A percentile compares a stretch with the other conserved stretches of the same genome.
phyloP scores from a whole-genome alignment of 1,140 invertebrate genomes.

The Trachelipus rathkii region DNA sequence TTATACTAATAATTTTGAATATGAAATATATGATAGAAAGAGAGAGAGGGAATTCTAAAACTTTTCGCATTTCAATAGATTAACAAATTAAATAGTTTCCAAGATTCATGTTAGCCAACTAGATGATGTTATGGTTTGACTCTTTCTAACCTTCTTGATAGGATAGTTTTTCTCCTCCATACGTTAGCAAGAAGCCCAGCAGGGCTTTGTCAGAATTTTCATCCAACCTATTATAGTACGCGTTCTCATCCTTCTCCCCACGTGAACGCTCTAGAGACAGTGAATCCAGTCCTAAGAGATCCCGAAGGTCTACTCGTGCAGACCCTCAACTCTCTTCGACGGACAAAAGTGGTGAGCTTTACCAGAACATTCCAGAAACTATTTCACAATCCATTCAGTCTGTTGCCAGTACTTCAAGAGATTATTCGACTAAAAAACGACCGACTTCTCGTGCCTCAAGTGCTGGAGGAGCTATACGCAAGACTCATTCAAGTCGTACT shows the following conservation, averaged over 20 bases:
- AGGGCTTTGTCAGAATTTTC: slow-evolving; percentile 8
- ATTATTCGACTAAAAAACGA: not conserved
- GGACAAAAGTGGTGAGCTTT: slow-evolving; percentile 6
- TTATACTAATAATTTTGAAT: not conserved
- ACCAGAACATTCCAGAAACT: slow-evolving; percentile 10
- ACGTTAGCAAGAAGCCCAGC: not conserved
- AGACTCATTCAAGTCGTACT: not conserved
- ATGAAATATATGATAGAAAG: not conserved
- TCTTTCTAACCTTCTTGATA: not conserved
- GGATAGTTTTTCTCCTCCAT: not conserved
- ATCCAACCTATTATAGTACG: slow-evolving; percentile 3
- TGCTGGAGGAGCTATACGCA: not conserved
- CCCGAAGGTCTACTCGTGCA: not conserved
- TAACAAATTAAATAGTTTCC: too few species aligned
- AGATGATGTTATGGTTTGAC: not conserved
- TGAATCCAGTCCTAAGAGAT: slow-evolving; percentile 12
- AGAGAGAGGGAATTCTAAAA: too few species aligned
- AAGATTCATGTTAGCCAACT: not conserved
- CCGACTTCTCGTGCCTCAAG: not conserved
- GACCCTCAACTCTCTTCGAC: slow-evolving; percentile 7
- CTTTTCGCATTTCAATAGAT: too few species aligned
- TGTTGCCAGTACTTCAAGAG: not conserved
- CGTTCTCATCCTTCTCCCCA: slow-evolving; percentile 10
- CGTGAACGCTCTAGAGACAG: slow-evolving; percentile 10
- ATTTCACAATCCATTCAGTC: not conserved